Evolutionary conservation across 1,140 invertebrate species (phyloP).

Genomic region (Helicoverpa armigera): DNA sequence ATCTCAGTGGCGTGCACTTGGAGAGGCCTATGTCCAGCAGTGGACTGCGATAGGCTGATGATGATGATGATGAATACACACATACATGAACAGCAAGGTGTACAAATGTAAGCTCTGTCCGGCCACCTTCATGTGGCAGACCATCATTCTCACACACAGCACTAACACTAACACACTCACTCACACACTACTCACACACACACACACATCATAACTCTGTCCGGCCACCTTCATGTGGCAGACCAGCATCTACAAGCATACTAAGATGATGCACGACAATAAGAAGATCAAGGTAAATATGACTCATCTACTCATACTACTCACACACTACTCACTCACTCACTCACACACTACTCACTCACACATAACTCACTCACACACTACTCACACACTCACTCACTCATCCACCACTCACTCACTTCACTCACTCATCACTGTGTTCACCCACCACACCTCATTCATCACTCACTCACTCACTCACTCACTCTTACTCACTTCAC

Average conservation of each 20-base stretch:
- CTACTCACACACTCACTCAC: background rate
- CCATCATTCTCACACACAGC: too few relatives aligned
- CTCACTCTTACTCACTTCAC: background rate
- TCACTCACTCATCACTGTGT: background rate
- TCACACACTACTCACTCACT: background rate
- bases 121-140: slow-evolving; percentile 80
- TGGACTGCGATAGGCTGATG: too few relatives aligned
- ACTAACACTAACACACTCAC: too few relatives aligned
- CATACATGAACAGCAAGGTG: slow-evolving; percentile 66
- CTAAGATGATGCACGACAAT: slow-evolving; percentile 78
- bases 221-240: slow-evolving; percentile 80
- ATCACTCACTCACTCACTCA: background rate
- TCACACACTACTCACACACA: too few relatives aligned
- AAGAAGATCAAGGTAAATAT: slow-evolving; percentile 67
- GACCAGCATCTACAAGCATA: slow-evolving; percentile 81
- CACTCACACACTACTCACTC: background rate
- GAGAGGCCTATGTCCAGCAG: too few relatives aligned
- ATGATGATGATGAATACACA: too few relatives aligned
- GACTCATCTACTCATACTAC: slow-evolving; percentile 36
- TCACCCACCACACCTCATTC: too few relatives aligned
- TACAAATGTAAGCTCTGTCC: slow-evolving; percentile 76
- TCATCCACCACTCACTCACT: background rate
- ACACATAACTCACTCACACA: background rate
- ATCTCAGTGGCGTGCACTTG: too few relatives aligned
- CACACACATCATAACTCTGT: too few relatives aligned